Evolutionary conservation across 2,113 vertebrate species (phyloP).

Genomic region (Glaucidium brasilianum): DNA sequence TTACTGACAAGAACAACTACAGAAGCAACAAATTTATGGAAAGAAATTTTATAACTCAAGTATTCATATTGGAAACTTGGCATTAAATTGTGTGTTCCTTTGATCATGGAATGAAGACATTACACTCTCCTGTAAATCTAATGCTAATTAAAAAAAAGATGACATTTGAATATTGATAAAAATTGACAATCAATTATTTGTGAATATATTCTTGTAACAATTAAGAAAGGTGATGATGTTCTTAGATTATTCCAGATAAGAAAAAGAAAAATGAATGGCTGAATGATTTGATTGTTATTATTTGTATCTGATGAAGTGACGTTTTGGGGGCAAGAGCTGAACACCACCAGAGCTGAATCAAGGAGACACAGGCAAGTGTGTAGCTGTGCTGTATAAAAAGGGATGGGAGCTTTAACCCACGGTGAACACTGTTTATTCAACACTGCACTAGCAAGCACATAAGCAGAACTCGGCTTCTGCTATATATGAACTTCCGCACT

Average conservation of each 20-base stretch:
- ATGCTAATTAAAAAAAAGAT: background rate
- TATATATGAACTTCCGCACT: background rate
- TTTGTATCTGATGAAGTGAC: background rate
- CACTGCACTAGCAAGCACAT: background rate
- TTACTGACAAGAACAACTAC: slow-evolving; percentile 38
- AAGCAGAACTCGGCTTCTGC: background rate
- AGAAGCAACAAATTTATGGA: slow-evolving; percentile 27
- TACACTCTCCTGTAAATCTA: background rate
- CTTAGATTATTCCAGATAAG: background rate
- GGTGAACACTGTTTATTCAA: background rate
- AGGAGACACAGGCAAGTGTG: background rate
- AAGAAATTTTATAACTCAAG: background rate
- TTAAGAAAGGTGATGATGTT: background rate
- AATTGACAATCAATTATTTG: background rate
- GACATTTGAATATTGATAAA: background rate
- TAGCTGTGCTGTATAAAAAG: background rate
- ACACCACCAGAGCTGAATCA: background rate
- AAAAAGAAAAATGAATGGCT: background rate
- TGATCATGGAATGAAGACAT: background rate
- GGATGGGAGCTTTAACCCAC: background rate
- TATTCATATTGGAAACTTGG: slow-evolving; percentile 37
- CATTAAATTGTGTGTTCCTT: background rate
- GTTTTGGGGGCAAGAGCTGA: background rate
- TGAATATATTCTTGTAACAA: background rate
- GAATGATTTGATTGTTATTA: background rate